phyloP scores from a whole-genome alignment of 2,888 invertebrate species.

The Xestoiulus laeticollis region DNA sequence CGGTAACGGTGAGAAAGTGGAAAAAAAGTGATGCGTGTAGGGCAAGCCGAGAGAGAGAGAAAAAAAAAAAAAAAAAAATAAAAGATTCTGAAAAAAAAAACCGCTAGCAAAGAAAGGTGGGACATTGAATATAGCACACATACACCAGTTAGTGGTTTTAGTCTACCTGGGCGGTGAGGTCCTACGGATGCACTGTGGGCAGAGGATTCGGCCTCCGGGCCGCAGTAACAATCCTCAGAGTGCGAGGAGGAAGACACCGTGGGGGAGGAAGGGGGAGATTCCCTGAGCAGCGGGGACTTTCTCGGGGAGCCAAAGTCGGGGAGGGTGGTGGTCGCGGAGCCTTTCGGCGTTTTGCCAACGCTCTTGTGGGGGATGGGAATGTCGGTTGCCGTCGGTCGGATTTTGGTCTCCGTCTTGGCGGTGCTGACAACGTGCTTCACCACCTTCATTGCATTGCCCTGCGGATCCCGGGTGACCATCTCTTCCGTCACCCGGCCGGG shows the following conservation, averaged over 20 bases:
- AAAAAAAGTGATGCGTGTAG: neutral
- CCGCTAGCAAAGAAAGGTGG: neutral
- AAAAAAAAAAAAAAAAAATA: neutral
- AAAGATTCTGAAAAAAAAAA: neutral
- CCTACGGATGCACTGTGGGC: slow-evolving; percentile 55
- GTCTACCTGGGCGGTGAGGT: slow-evolving; percentile 56
- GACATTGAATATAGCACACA: slow-evolving; percentile 22
- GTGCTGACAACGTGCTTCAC: slow-evolving; percentile 54
- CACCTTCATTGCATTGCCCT: slow-evolving; percentile 55
- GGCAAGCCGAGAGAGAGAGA: neutral
- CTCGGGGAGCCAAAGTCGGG: slow-evolving; percentile 50
- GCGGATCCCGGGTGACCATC: slow-evolving; percentile 48
- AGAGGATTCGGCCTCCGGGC: slow-evolving; percentile 56
- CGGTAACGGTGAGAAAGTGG: neutral
- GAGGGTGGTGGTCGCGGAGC: neutral
- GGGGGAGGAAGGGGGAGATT: slow-evolving; percentile 56
- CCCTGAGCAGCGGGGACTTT: slow-evolving; percentile 34
- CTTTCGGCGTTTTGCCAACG: neutral
- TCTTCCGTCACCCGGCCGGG: slow-evolving; percentile 51
- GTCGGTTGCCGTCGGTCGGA: neutral
- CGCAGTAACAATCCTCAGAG: slow-evolving; percentile 57
- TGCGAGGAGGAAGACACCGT: slow-evolving; percentile 57
- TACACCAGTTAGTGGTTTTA: slow-evolving; percentile 52
- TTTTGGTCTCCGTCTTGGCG: neutral
- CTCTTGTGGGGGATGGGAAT: neutral